Evolutionary conservation across 2,888 invertebrate genomes (phyloP), one percentile per base, ranked within the genome.

Genomic region (Osmoderma eremita): DNA sequence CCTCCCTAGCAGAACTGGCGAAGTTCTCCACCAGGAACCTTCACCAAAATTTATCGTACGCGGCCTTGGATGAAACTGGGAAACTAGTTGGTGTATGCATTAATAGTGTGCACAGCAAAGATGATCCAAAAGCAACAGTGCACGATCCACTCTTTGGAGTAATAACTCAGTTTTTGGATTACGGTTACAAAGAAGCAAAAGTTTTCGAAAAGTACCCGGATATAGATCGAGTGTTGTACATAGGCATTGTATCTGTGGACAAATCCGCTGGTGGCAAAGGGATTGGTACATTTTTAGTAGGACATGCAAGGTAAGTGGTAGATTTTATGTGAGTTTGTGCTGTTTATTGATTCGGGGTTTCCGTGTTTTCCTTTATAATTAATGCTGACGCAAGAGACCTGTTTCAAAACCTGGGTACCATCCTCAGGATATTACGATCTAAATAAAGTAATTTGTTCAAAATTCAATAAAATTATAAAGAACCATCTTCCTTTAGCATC

Each of bases 211-310:
- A 83, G 73, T 90, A 84, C 73, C 88, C 88, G 0, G 82, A 84
- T 3, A 83, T 86, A 0, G 75, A 86, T 24, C 83, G 82, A 36
- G 77, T 87, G 38, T 81, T 90, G 58, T 89, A 89, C 54, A 82
- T 90, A 8, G 88, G 88, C 74, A 87, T 91, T 38, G 81, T 90
- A 0, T 89, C 90, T 0, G 91, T 91, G 1, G 89, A 91, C 71
- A 84, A 83, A 0, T 82, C 82, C 12, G 90, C 88, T 86, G 83
- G 90, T 68, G 88, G 88, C 51, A 84, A 84, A 70, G 91, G 91
- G 1, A 86, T 91, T 67, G 90, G 88, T 74, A 88, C 87, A 70
- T 83, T 84, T n/a, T 81, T 91, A 8, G 79, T 90, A 70, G 81
- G 85, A 53, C 86, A 83, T 73, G 86, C 90, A 3, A 86, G 87